A percentile compares a stretch with the other conserved stretches of the same genome.
phyloP scores from a whole-genome alignment of 2,888 invertebrate genomes.

The Amiota minor region DNA sequence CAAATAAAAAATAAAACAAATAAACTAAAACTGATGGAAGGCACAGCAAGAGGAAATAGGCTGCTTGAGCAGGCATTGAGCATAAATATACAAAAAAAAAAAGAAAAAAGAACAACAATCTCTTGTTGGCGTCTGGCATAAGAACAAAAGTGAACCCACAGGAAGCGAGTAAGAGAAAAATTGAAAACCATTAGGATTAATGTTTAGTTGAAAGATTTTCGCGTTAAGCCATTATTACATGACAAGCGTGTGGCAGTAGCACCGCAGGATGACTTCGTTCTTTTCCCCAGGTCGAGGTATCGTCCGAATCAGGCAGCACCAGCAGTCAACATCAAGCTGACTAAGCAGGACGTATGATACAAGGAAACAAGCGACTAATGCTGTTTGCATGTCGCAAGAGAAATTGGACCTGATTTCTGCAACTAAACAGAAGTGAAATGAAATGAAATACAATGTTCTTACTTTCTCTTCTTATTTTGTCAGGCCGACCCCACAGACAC shows the following conservation, averaged over 20 bases:
- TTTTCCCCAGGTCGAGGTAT: too few species aligned
- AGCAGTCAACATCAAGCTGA: neutral
- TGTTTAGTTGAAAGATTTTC: conserved; percentile 68
- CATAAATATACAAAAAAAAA: too few species aligned
- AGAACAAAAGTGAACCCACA: too few species aligned
- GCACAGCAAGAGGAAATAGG: neutral
- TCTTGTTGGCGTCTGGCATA: too few species aligned
- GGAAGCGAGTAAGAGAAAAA: conserved; percentile 45
- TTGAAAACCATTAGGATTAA: conserved; percentile 68
- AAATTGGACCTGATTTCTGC: neutral
- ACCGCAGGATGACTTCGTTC: neutral
- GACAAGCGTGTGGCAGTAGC: conserved; percentile 44
- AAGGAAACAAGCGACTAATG: conserved; percentile 5
- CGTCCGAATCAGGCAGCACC: conserved; percentile 30
- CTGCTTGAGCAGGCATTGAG: too few species aligned
- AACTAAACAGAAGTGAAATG: neutral
- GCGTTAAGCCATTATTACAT: conserved; percentile 67
- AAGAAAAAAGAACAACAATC: too few species aligned
- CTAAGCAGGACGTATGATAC: neutral
- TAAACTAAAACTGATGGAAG: neutral
- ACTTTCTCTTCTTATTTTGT: neutral
- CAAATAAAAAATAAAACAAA: conserved; percentile 14
- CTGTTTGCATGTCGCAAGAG: conserved; percentile 18
- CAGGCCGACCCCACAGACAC: neutral
- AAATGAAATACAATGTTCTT: too few species aligned